phyloP scores from a whole-genome alignment of 2,797 vertebrate genomes.

The Cossypha dichroa region DNA sequence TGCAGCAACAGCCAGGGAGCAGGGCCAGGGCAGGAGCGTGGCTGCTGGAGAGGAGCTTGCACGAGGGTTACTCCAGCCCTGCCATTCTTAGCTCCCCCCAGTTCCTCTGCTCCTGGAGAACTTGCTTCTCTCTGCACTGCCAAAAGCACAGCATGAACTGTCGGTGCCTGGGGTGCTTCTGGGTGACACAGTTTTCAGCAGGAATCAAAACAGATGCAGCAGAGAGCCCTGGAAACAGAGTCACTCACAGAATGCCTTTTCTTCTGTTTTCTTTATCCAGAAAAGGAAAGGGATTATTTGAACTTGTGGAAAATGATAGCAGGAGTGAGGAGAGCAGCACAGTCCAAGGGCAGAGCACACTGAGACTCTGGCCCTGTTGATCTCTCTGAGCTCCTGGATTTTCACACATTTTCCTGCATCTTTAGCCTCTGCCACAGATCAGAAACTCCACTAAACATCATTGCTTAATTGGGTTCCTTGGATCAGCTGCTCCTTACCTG shows the following conservation, averaged over 20 bases:
- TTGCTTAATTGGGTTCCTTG: background rate
- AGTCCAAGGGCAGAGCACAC: background rate
- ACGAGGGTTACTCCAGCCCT: background rate
- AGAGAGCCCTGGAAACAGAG: background rate
- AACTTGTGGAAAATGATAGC: background rate
- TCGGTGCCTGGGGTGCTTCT: background rate
- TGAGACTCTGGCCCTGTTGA: background rate
- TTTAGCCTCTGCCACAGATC: background rate
- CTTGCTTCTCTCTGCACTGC: accelerated
- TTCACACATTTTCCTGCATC: background rate
- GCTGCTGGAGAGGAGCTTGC: background rate
- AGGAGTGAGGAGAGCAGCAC: background rate
- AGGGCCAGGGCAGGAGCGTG: accelerated
- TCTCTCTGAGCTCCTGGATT: background rate
- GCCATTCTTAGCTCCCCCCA: background rate
- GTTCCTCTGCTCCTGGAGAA: background rate
- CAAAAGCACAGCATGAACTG: background rate
- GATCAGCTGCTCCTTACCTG: background rate
- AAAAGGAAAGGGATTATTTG: background rate
- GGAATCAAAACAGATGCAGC: background rate
- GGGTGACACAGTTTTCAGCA: background rate
- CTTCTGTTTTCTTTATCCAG: background rate
- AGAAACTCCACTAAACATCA: background rate
- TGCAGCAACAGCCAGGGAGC: background rate
- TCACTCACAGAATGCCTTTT: background rate